A percentile compares a stretch with the other conserved stretches of the same genome.
Conservation (phyloP, 1,140 invertebrate species). For the Stegodyphus dumicola region DNA sequence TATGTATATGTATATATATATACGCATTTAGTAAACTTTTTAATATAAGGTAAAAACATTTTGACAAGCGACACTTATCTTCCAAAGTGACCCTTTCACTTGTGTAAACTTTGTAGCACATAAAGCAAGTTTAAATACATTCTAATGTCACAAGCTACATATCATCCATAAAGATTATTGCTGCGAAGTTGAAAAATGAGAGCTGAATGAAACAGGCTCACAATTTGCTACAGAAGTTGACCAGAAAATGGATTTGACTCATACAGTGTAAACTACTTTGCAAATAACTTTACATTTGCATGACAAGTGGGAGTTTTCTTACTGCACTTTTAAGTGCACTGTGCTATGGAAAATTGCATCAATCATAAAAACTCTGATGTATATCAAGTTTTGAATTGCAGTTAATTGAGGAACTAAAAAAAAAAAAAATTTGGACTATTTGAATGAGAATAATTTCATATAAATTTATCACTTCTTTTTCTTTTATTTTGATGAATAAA, state of each 20-base stretch:
- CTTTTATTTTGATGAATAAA: no score
- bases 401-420: no score
- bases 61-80: conserved; percentile 55
- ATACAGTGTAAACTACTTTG: no score
- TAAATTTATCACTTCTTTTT: no score
- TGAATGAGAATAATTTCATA: no score
- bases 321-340: no score
- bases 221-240: conserved; percentile 44
- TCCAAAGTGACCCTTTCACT: conserved; percentile 37
- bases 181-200: conserved; percentile 58
- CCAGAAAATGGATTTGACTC: conserved; percentile 11
- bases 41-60: conserved; percentile 60
- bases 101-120: conserved; percentile 49
- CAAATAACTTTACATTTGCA: no score
- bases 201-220: conserved; percentile 57
- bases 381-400: no score
- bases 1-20: conserved; percentile 56
- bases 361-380: no score
- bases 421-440: no score
- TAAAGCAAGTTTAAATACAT: conserved; percentile 49
- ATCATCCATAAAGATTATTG: conserved; percentile 56
- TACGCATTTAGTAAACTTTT: conserved; percentile 61
- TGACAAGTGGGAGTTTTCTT: no score
- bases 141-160: conserved; percentile 57
- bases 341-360: no score